phyloP scores from a whole-genome alignment of 1,140 invertebrate species.

The Phymorhynchus buccinoides region DNA sequence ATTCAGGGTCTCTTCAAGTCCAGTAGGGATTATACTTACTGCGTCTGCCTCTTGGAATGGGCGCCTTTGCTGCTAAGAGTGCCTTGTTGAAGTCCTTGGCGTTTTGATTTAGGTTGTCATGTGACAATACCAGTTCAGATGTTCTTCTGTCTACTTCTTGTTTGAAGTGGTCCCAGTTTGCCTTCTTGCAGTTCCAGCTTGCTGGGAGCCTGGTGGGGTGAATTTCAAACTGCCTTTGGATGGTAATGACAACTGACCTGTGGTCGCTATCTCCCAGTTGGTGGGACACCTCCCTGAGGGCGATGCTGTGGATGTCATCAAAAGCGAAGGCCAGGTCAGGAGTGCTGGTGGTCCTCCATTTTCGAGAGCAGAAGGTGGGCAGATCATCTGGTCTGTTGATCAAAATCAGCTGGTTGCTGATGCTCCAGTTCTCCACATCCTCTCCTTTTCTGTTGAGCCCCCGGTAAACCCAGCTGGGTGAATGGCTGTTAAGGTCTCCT shows the following conservation, averaged over 20 bases:
- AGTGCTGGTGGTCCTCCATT: slow-evolving; percentile 39
- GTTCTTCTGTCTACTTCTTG: neutral
- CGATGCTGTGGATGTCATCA: slow-evolving; percentile 39
- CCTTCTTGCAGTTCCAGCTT: slow-evolving; percentile 22
- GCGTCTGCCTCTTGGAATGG: slow-evolving; percentile 13
- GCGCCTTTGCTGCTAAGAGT: slow-evolving; percentile 8
- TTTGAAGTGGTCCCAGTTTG: slow-evolving; percentile 39
- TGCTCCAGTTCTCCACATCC: slow-evolving; percentile 34
- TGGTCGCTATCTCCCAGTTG: slow-evolving; percentile 45
- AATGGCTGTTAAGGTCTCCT: slow-evolving; percentile 44
- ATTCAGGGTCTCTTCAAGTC: neutral
- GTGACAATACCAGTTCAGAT: neutral
- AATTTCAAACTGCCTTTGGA: neutral
- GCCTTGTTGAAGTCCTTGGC: neutral
- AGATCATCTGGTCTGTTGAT: slow-evolving; percentile 45
- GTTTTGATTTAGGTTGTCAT: neutral
- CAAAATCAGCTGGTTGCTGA: slow-evolving; percentile 34
- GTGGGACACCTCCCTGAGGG: neutral
- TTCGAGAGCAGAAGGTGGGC: slow-evolving; percentile 39
- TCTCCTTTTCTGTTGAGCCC: slow-evolving; percentile 31
- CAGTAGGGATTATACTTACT: neutral
- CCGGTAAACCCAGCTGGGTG: slow-evolving; percentile 34
- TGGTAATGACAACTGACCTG: neutral
- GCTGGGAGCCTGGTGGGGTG: neutral
- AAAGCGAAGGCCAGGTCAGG: slow-evolving; percentile 46